A percentile compares a stretch with the other conserved stretches of the same genome.
These are phyloP conservation scores for Caenorhabditis sinica DNA, from an alignment of 2,888 invertebrate species.

Conservation along the genomic window DNA sequence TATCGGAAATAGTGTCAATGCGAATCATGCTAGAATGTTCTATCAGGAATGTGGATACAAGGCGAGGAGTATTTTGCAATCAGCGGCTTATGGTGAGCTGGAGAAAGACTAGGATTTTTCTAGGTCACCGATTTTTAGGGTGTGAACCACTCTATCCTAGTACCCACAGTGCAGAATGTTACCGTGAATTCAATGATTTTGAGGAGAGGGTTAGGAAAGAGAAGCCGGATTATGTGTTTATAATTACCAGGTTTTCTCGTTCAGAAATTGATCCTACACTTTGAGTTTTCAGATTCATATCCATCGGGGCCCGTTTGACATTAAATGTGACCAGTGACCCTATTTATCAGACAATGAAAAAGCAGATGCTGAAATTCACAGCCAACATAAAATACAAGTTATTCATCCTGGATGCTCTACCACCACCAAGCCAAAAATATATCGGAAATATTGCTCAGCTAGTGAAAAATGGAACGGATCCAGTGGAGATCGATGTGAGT, in stretches of 20 bases:
- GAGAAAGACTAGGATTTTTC: not conserved
- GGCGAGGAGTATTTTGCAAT: conserved; percentile 20
- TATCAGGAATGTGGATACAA: conserved; percentile 33
- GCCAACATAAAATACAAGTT: conserved; percentile 27
- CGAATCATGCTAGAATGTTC: conserved; percentile 28
- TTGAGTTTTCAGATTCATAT: conserved; percentile 33
- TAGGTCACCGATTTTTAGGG: conserved; percentile 4
- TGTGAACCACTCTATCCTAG: conserved; percentile 42
- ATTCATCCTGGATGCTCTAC: conserved; percentile 26
- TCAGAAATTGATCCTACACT: not conserved
- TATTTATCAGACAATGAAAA: conserved; percentile 41
- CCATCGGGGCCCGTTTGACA: conserved; percentile 18
- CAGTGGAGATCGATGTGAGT: conserved; percentile 16
- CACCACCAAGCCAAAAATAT: no score
- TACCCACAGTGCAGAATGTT: conserved; percentile 3
- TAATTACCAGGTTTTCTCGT: conserved; percentile 23
- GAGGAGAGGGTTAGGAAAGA: conserved; percentile 22
- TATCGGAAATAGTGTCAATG: conserved; percentile 36
- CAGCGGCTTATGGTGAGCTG: conserved; percentile 22
- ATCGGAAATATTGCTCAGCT: not conserved
- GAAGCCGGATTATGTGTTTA: conserved; percentile 37
- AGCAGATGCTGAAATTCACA: conserved; percentile 30
- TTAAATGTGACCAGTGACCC: conserved; percentile 39
- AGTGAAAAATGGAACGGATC: conserved; percentile 11
- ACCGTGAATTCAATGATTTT: conserved; percentile 29